phyloP scores from a whole-genome alignment of 2,797 vertebrate species.

The Pelodytes ibericus region DNA sequence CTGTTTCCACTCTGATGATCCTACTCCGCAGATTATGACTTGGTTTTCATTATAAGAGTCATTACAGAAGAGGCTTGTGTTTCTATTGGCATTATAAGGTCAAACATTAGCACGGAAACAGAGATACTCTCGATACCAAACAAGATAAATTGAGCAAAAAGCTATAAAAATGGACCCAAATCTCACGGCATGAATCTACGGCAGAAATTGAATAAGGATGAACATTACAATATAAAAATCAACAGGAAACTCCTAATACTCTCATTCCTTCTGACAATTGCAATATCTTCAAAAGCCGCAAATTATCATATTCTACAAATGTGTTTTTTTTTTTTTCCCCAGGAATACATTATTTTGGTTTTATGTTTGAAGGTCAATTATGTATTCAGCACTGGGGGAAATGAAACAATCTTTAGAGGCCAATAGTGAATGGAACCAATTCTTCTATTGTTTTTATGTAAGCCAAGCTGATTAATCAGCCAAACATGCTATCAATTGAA shows the following conservation, averaged over 20 bases:
- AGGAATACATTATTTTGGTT: slow-evolving; percentile 51
- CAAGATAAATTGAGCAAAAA: slow-evolving; percentile 48
- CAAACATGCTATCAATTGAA: background rate
- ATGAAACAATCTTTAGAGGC: slow-evolving; percentile 33
- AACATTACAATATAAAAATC: slow-evolving; percentile 55
- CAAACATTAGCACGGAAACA: slow-evolving; percentile 15
- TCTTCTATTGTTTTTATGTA: background rate
- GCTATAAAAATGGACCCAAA: slow-evolving; percentile 44
- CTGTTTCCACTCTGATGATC: background rate
- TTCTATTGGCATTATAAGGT: slow-evolving; percentile 5
- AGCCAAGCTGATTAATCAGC: background rate
- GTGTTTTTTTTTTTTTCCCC: slow-evolving; percentile 29
- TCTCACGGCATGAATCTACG: slow-evolving; percentile 46
- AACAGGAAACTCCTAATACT: slow-evolving; percentile 54
- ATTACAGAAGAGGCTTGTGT: too few species aligned
- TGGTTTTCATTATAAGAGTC: background rate
- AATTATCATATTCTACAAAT: slow-evolving; percentile 54
- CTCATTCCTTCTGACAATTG: slow-evolving; percentile 47
- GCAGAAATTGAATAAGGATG: slow-evolving; percentile 54
- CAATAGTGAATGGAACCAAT: slow-evolving; percentile 3
- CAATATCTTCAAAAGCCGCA: slow-evolving; percentile 44
- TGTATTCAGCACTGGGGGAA: slow-evolving; percentile 34
- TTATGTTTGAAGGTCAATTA: slow-evolving; percentile 55
- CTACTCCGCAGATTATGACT: background rate
- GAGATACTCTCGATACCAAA: slow-evolving; percentile 43